These are phyloP conservation scores for Anodontia alba DNA, from an alignment of 2,888 invertebrate genomes.

Conservation along the genomic window DNA sequence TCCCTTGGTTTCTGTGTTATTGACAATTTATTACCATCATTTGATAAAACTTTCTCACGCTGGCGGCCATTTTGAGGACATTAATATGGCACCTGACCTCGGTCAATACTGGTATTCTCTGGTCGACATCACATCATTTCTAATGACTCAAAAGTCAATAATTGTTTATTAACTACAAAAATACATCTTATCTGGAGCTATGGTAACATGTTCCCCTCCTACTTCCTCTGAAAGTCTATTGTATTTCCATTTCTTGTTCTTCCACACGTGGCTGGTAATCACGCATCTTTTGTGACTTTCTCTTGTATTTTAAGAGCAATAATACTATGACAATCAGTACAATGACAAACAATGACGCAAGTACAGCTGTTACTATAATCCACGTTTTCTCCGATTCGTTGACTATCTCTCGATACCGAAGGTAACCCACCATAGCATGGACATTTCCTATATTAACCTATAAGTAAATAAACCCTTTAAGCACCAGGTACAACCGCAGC, in stretches of 20 bases:
- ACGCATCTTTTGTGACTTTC: constrained; percentile 21
- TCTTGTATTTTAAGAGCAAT: constrained; percentile 21
- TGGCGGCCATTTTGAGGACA: background rate
- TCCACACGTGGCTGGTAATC: constrained; percentile 37
- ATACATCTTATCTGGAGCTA: too few relatives aligned
- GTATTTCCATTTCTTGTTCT: constrained; percentile 52
- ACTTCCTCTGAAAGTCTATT: constrained; percentile 56
- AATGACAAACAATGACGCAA: constrained; percentile 11
- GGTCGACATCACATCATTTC: too few relatives aligned
- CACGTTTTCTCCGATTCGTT: background rate
- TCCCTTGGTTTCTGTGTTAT: background rate
- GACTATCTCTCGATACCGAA: constrained; percentile 18
- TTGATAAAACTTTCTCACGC: background rate
- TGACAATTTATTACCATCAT: background rate
- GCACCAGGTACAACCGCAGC: too few relatives aligned
- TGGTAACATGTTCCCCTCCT: background rate
- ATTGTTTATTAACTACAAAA: too few relatives aligned
- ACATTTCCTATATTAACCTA: constrained; percentile 45
- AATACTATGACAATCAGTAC: constrained; percentile 10
- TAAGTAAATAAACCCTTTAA: too few relatives aligned
- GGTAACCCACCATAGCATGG: constrained; percentile 29
- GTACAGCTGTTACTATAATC: constrained; percentile 4
- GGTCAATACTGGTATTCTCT: too few relatives aligned
- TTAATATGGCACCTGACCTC: constrained; percentile 12
- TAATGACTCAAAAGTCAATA: too few relatives aligned